phyloP scores from a whole-genome alignment of 2,888 invertebrate species.

The Noctuana brunneofusca region DNA sequence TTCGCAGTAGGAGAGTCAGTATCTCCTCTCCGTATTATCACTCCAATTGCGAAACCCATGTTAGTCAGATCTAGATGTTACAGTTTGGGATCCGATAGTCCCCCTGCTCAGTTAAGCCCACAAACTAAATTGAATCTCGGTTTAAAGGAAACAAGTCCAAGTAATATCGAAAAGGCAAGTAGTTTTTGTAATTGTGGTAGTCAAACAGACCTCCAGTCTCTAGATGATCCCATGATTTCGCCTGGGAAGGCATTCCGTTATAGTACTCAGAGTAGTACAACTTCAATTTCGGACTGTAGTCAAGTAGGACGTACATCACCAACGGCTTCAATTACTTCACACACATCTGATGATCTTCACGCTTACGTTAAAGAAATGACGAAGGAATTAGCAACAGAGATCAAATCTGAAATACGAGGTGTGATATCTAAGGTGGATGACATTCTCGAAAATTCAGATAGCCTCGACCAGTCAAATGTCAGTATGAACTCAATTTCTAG shows the following conservation, averaged over 20 bases:
- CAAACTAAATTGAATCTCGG: constrained; percentile 86
- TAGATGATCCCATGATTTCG: constrained; percentile 82
- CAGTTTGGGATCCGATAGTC: constrained; percentile 84
- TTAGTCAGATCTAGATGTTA: constrained; percentile 83
- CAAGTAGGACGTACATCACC: constrained; percentile 82
- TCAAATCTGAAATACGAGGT: constrained; percentile 91
- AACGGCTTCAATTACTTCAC: constrained; percentile 77
- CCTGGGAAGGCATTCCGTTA: constrained; percentile 73
- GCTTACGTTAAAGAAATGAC: constrained; percentile 91
- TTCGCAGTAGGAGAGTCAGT: constrained; percentile 88
- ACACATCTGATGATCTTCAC: constrained; percentile 86
- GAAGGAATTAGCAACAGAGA: constrained; percentile 90
- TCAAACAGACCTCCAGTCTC: constrained; percentile 87
- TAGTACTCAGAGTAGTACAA: constrained; percentile 68
- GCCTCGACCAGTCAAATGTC: constrained; percentile 78
- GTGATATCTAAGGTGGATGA: constrained; percentile 92
- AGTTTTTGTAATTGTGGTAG: constrained; percentile 88
- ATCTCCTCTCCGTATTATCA: constrained; percentile 67
- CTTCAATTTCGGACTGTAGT: constrained; percentile 81
- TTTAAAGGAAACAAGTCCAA: constrained; percentile 77
- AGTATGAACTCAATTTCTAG: constrained; percentile 82
- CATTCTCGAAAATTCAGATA: constrained; percentile 87
- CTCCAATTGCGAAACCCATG: constrained; percentile 56
- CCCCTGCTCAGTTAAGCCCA: constrained; percentile 82
- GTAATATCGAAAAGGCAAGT: constrained; percentile 62